Evolutionary conservation across 2,888 invertebrate species (phyloP), one percentile per base, ranked within the genome.

Genomic region (Sphecodes monilicornis): DNA sequence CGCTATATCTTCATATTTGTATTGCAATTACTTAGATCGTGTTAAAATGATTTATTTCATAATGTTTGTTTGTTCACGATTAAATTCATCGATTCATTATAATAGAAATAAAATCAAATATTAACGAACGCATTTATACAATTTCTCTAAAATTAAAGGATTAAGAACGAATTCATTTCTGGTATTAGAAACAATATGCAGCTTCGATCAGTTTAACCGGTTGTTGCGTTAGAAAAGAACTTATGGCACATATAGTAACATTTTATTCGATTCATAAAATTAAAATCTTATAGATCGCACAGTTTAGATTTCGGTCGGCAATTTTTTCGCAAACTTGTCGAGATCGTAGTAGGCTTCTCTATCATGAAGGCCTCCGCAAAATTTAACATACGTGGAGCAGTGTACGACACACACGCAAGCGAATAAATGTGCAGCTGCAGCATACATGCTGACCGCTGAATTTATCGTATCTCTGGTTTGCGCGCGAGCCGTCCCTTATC

Each of bases 401-500:
- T 39, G 79, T 57, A 69, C 64, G 32, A 22, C 41, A 78, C 64
- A 86, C 82, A 73, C 77, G 64, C 80, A 29, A 29, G 79, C 76
- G 81, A 82, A 79, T 72, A 79, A 83, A 83, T 66, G 43, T 64
- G 76, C 78, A 76, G 29, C 54, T 60, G n/a, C 60, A 50, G 84
- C 82, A 78, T 87, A 82, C 69, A 71, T 82, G 79, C 84, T 71
- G 71, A n/a, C 78, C 16, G 18, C 72, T 85, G 90, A n/a, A 90
- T 90, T 90, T 90, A 89, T 89, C 90, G 82, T 78, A 80, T 82
- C 78, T 75, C 80, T 72, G 41, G 78, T 74, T 79, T 41, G 82
- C 54, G 80, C 78, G 74, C 79, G 74, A 71, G 78, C 78, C 70
- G 50, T 83, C 69, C 32, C 70, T 76, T 88, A 85, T 90, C 90